These are phyloP conservation scores for Eidolon helvum DNA, from an alignment of 2,113 vertebrate species.

Conservation along the genomic window DNA sequence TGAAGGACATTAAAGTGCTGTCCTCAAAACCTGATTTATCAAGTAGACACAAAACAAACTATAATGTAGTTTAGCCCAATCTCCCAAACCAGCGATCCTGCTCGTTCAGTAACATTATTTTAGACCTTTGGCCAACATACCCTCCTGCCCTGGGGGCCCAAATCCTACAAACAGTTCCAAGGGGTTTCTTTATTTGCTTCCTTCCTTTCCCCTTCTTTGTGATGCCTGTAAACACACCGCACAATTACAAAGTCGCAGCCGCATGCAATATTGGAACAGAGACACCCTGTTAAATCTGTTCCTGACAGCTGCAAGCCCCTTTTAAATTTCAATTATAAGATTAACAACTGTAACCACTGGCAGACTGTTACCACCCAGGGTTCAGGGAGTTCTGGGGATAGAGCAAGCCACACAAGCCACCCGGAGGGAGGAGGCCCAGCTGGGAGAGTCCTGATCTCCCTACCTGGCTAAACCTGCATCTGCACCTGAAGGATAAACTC, in stretches of 20 bases:
- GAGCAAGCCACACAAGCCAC: neutral
- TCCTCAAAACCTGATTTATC: neutral
- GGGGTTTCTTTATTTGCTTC: conserved; percentile 69
- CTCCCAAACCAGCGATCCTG: neutral
- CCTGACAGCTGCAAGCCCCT: conserved; percentile 59
- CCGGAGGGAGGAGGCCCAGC: neutral
- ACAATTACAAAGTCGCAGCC: conserved; percentile 64
- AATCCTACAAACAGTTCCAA: conserved; percentile 38
- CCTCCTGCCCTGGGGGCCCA: conserved; percentile 44
- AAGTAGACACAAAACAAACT: neutral
- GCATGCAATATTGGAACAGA: conserved; percentile 30
- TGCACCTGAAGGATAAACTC: conserved; percentile 23
- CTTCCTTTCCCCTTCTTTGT: conserved; percentile 59
- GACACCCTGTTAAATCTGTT: conserved; percentile 54
- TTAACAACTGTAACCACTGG: conserved; percentile 45
- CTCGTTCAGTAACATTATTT: neutral
- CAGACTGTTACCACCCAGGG: conserved; percentile 70
- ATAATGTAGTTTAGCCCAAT: neutral
- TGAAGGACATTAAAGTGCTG: neutral
- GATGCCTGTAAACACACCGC: conserved; percentile 58
- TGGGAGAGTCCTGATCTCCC: neutral
- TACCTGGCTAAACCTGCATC: neutral
- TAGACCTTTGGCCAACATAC: neutral
- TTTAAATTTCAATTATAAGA: conserved; percentile 72
- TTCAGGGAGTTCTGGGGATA: conserved; percentile 30